Evolutionary conservation across 1,140 invertebrate genomes (phyloP).

Genomic region (Habropoda laboriosa): DNA sequence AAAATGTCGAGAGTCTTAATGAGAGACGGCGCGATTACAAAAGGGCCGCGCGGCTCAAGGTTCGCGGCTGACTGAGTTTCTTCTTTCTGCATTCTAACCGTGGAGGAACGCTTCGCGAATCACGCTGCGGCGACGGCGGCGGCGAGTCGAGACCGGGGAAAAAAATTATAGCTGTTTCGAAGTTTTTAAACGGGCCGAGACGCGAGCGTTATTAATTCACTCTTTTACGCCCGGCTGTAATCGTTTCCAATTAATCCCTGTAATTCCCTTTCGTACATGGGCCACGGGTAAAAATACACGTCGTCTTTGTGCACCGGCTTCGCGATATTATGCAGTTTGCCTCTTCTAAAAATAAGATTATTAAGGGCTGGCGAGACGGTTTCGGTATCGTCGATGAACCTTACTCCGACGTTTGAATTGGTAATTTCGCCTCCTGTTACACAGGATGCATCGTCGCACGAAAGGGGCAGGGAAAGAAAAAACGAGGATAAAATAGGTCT

Average conservation of each 20-base stretch:
- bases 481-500: too few relatives aligned
- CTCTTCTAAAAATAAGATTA: slow-evolving; percentile 11
- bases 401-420: slow-evolving; percentile 5
- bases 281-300: not conserved
- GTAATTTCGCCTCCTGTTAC: not conserved
- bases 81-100: not conserved
- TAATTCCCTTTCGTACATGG: not conserved
- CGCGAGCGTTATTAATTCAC: slow-evolving; percentile 19
- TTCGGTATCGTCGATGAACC: slow-evolving; percentile 1
- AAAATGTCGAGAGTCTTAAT: slow-evolving; percentile 12
- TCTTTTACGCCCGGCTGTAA: slow-evolving; percentile 18
- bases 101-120: not conserved
- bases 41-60: not conserved
- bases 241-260: slow-evolving; percentile 21
- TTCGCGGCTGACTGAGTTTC: not conserved
- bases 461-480: not conserved
- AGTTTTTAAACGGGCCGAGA: slow-evolving; percentile 1
- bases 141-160: too few relatives aligned
- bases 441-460: not conserved
- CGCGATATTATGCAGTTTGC: slow-evolving; percentile 12
- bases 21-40: slow-evolving; percentile 2
- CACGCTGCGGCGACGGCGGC: too few relatives aligned
- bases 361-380: not conserved
- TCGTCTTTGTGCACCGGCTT: not conserved
- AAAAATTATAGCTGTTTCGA: not conserved